Evolutionary conservation across 2,888 invertebrate genomes (phyloP), one percentile per base, ranked within the genome.

Genomic region (Drosophila mayaguana): DNA sequence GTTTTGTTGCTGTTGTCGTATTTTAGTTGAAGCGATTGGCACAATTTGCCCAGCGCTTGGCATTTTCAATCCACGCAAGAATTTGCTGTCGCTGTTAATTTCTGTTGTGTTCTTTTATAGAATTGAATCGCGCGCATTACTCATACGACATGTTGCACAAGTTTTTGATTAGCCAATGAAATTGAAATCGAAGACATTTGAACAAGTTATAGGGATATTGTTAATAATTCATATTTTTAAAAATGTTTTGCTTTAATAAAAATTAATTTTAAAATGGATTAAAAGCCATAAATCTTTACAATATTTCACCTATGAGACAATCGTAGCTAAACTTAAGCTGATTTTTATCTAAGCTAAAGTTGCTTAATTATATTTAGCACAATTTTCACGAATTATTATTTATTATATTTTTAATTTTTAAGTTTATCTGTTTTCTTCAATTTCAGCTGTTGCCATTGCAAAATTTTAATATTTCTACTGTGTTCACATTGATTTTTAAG

Each of bases 91-190:
- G 63, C 45, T 53, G 57, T 59, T 38, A 40, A 69, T 66, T 80
- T 50, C 38, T 53, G 53, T 63, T 63, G 60, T 59, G 56, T n/a
- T n/a, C 45, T 54, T 61, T 28, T 48, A 34, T 48, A 65, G 51
- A 85, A 71, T 57, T 53, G 54, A 56, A 62, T 64, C 50, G 40
- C 66, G 63, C 40, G 51, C 16, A 53, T 81, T 83, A 80, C 77
- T 68, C 77, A 86, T 80, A 55, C 83, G 72, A 63, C 69, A 51
- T 53, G 68, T 60, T 76, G 70, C 48, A 64, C 16, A 42, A 54
- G 34, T 63, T 57, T 56, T 34, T 18, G 32, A 71, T 36, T 50
- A 20, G n/a, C 42, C 42, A 4, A 46, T 43, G 0, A 14, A n/a
- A 50, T 18, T 18, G 38, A 12, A n/a, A 55, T 40, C n/a, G 38